Percentiles rank a stretch among this genome's conserved stretches.
phyloP scores from a whole-genome alignment of 2,888 invertebrate species.

The Steinernema scapterisci region DNA sequence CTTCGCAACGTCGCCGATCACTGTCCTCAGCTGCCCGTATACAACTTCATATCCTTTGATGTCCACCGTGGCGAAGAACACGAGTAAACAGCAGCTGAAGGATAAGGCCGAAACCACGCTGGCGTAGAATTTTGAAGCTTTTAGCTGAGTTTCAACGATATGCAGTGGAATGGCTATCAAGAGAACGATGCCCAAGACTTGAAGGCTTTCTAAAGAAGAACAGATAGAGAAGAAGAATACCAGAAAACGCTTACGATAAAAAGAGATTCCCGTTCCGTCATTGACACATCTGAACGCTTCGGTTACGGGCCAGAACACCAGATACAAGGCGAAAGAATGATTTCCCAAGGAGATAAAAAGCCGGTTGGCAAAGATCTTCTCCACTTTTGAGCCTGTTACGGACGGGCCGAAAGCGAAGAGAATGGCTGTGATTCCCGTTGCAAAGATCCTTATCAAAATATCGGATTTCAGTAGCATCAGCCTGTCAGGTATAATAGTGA shows the following conservation, averaged over 20 bases:
- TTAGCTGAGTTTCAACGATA: neutral
- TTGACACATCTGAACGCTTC: neutral
- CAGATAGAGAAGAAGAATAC: neutral
- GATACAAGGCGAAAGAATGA: neutral
- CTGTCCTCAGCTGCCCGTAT: too few species aligned
- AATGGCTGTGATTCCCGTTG: neutral
- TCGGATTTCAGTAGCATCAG: neutral
- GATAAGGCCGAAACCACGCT: neutral
- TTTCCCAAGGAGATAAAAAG: neutral
- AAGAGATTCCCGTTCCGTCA: neutral
- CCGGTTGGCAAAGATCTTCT: neutral
- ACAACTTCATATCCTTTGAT: too few species aligned
- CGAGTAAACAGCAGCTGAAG: too few species aligned
- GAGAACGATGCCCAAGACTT: neutral
- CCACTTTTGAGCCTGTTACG: conserved; percentile 10
- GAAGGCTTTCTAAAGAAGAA: neutral
- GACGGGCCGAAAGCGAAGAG: conserved; percentile 14
- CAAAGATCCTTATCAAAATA: neutral
- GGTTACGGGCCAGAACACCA: conserved; percentile 1
- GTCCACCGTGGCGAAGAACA: too few species aligned
- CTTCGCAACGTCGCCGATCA: too few species aligned
- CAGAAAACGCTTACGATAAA: neutral
- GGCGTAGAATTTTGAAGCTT: neutral
- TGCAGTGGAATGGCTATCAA: neutral
- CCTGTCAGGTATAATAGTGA: neutral